These are phyloP conservation scores for Drosophila nannoptera DNA, from an alignment of 1,140 invertebrate genomes.

Conservation along the genomic window DNA sequence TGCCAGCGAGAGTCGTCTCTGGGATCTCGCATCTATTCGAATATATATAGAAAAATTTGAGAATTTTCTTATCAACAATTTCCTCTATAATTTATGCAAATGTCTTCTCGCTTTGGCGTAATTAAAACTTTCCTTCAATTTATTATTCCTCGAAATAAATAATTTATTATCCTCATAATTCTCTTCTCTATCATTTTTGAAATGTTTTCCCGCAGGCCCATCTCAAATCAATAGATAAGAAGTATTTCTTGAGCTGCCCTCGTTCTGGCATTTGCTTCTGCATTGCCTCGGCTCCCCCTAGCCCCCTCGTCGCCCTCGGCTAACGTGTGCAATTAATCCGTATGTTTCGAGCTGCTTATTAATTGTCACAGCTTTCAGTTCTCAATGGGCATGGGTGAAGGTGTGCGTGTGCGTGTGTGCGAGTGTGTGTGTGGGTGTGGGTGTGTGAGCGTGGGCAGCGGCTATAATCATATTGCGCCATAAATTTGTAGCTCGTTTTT, in stretches of 20 bases:
- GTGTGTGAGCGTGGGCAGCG: constrained; percentile 6
- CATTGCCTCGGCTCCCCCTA: neutral
- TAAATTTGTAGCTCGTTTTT: constrained; percentile 50
- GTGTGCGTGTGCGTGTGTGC: neutral
- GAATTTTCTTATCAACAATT: neutral
- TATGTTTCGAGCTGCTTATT: constrained; percentile 68
- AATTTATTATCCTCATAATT: neutral
- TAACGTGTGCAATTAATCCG: constrained; percentile 78
- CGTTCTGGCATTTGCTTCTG: constrained; percentile 14
- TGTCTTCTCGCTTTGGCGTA: neutral
- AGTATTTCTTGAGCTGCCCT: constrained; percentile 27
- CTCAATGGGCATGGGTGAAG: constrained; percentile 18
- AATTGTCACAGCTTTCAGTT: constrained; percentile 67
- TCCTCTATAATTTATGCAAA: neutral
- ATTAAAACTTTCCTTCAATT: neutral
- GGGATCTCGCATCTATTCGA: constrained; percentile 1
- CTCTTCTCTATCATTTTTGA: neutral
- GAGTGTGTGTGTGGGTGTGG: constrained; percentile 7
- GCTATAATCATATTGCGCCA: constrained; percentile 43
- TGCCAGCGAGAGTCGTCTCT: constrained; percentile 17
- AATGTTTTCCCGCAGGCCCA: neutral
- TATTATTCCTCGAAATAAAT: too few relatives aligned
- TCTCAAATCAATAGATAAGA: neutral
- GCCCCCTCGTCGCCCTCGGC: constrained; percentile 4
- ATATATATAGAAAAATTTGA: neutral